Evolutionary conservation across 2,888 invertebrate species (phyloP), one percentile per base, ranked within the genome.

Genomic region (Rhyacophila evoluta): DNA sequence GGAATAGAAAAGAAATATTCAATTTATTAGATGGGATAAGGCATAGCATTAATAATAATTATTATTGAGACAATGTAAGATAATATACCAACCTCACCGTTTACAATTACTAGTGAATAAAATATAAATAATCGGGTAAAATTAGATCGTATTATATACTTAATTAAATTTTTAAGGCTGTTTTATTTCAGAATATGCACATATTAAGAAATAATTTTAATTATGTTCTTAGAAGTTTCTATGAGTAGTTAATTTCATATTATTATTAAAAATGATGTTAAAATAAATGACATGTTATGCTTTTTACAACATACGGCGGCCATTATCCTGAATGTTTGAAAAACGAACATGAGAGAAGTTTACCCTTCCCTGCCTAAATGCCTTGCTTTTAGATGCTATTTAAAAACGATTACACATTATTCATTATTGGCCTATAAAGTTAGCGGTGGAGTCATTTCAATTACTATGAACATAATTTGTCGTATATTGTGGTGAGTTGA

Each of bases 191-290:
- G 71, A 69, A 72, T 68, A 72, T 77, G 76, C 76, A 76, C 76
- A 76, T 72, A 76, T 76, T 38, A 11, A n/a, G 69, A 69, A 69
- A 69, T 55, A 55, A 68, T 77, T 72, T 77, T 72, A 29, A 72
- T 70, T 77, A 74, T 79, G 79, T 81, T 81, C 71, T 72, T 78
- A 78, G 79, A 77, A 38, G 73, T 79, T 81, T 81, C 72, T 78
- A 80, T 74, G 79, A 67, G 72, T 77, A 81, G 79, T 79, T 81
- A 72, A 67, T 76, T 27, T 76, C 78, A 74, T 69, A 6, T 67
- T 36, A 36, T 72, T 25, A 72, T 36, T 72, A 72, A 15, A 71
- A 33, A 37, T 36, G 37, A 69, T 29, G 55, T 55, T 55, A 55
- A 55, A 55, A 55, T 55, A 55, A 19, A 15, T 55, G 55, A 55